A percentile compares a stretch with the other conserved stretches of the same genome.
Conservation (phyloP, 2,888 invertebrate species). For the Caenorhabditis macrosperma region DNA sequence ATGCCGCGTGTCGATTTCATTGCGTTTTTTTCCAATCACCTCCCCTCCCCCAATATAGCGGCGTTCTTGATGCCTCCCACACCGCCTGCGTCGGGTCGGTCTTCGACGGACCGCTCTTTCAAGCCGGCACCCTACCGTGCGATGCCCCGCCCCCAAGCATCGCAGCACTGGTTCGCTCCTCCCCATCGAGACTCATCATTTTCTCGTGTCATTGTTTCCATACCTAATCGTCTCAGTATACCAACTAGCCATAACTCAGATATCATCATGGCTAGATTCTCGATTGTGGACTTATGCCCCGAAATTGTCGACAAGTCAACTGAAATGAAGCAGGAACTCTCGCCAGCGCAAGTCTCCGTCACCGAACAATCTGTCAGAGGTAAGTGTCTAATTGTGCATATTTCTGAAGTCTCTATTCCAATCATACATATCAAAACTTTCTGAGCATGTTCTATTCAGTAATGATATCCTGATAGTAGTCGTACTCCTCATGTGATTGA, state of each 20-base stretch:
- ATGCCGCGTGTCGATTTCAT: neutral
- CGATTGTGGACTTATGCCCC: conserved; percentile 68
- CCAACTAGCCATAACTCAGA: conserved; percentile 46
- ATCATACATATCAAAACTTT: neutral
- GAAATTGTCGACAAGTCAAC: conserved; percentile 51
- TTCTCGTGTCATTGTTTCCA: conserved; percentile 58
- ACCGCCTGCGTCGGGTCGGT: neutral
- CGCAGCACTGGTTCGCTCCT: conserved; percentile 46
- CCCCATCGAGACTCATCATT: conserved; percentile 49
- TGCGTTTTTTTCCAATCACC: neutral
- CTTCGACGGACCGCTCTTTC: conserved; percentile 22
- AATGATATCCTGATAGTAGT: no score
- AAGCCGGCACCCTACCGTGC: conserved; percentile 40
- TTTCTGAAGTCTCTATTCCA: neutral
- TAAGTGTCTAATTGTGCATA: conserved; percentile 9
- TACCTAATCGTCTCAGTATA: conserved; percentile 55
- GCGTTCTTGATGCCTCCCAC: neutral
- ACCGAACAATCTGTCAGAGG: conserved; percentile 2
- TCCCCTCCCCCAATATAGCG: neutral
- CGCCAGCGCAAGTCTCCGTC: neutral
- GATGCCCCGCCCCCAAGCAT: conserved; percentile 22
- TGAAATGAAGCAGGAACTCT: neutral
- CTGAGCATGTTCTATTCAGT: neutral
- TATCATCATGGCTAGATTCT: conserved; percentile 65
- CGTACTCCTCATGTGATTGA: no score